Conservation (phyloP, 2,888 invertebrate genomes). For the Drosophila melanosoma region DNA sequence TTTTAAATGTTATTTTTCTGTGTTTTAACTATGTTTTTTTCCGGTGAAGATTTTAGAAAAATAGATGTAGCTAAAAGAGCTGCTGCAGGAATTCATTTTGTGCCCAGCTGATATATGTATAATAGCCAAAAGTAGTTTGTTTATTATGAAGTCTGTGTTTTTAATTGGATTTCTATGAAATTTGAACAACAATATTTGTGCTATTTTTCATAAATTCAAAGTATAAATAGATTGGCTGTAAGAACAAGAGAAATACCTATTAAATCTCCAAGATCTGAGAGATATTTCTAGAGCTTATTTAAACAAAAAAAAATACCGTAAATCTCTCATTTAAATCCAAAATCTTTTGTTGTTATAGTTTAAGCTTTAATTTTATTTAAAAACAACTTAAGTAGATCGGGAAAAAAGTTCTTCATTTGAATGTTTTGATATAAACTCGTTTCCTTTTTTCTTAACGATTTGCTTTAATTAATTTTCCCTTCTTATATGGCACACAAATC, state of each 20-base stretch:
- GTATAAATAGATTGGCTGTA: background rate
- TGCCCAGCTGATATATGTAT: background rate
- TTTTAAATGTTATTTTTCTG: background rate
- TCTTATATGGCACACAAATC: background rate
- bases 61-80: background rate
- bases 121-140: too few relatives aligned
- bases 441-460: too few relatives aligned
- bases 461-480: background rate
- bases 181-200: background rate
- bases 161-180: background rate
- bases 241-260: background rate
- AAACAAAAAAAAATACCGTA: background rate
- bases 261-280: background rate
- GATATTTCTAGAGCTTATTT: background rate
- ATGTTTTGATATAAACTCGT: too few relatives aligned
- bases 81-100: background rate
- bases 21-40: background rate
- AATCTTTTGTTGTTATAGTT: too few relatives aligned
- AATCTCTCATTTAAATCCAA: background rate
- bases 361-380: too few relatives aligned
- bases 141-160: background rate
- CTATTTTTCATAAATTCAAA: rapidly evolving
- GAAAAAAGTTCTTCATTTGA: too few relatives aligned
- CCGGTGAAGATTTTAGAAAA: background rate
- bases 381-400: too few relatives aligned